A percentile compares a stretch with the other conserved stretches of the same genome.
Evolutionary conservation across 2,113 vertebrate species (phyloP).

Genomic region (Odontesthes bonariensis): DNA sequence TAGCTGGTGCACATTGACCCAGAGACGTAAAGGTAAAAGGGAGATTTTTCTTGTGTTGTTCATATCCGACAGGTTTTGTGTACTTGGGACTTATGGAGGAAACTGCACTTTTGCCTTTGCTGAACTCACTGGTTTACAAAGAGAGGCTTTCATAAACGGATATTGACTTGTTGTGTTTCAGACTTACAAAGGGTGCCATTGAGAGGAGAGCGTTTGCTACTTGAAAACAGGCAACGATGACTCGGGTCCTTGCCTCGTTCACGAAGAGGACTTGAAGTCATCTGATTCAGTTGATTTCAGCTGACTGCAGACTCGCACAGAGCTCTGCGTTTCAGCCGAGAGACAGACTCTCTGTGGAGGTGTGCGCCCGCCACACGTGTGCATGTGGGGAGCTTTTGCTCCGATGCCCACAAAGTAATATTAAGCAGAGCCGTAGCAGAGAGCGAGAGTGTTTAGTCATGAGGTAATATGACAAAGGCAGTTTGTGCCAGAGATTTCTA

Average conservation of each 20-base stretch:
- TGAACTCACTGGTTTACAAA: conserved; percentile 53
- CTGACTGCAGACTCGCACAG: neutral
- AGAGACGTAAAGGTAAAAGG: neutral
- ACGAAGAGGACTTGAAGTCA: conserved; percentile 50
- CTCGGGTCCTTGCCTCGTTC: conserved; percentile 53
- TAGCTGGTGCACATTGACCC: neutral
- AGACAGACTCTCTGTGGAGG: conserved; percentile 34
- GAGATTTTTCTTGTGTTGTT: neutral
- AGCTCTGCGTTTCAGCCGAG: conserved; percentile 7
- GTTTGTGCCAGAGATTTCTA: conserved; percentile 80
- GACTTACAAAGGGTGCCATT: conserved; percentile 66
- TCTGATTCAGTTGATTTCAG: conserved; percentile 50
- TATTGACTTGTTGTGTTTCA: conserved; percentile 67
- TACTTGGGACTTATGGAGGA: conserved; percentile 22
- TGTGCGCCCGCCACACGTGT: conserved; percentile 30
- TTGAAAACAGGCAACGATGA: conserved; percentile 66
- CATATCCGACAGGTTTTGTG: neutral
- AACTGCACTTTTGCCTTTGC: conserved; percentile 18
- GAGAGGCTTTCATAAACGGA: conserved; percentile 67
- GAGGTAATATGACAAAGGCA: conserved; percentile 74
- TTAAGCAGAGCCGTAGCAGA: conserved; percentile 62
- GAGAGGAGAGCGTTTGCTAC: conserved; percentile 51
- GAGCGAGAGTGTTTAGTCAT: conserved; percentile 73
- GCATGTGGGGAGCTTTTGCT: conserved; percentile 28
- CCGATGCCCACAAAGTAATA: conserved; percentile 53